Base-by-base conservation (phyloP, 37 sponge, comb jelly and placozoan species). In the Ianthella basta region DNA sequence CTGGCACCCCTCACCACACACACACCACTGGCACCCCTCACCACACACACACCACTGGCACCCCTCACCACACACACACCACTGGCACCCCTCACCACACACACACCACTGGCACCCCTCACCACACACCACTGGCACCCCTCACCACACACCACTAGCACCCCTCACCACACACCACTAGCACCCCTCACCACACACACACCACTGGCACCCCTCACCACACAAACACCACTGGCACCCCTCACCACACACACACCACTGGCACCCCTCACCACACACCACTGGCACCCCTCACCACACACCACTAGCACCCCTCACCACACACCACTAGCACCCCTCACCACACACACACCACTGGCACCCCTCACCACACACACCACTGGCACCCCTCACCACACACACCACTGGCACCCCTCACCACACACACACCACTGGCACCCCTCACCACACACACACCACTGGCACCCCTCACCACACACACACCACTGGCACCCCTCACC, bases 51-150 rank as follows among this genome's bases (percentile, higher is more conserved):
- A 44, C 50, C 50, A 44, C 50, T 0, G 44, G n/a, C n/a, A n/a
- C n/a, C n/a, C n/a, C n/a, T n/a, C 23, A 32, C 44, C 44, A 61
- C 0, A n/a, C 25, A 0, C 57, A 61, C 4, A 38, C 40, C 40
- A 21, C 37, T 37, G 64, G 63, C 82, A n/a, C 82, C 64, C 40
- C 20, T n/a, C n/a, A n/a, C n/a, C n/a, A n/a, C n/a, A n/a, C n/a
- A n/a, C n/a, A n/a, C 50, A 44, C 8, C 50, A 8, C 50, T 8
- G 8, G 8, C 50, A 10, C 6, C 50, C 8, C 3, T 8, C 50
- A n/a, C n/a, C n/a, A n/a, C 8, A 10, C 50, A 44, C 50, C 50
- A 44, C 50, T 0, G 44, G n/a, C n/a, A n/a, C n/a, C n/a, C n/a
- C n/a, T n/a, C 23, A 32, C 44, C 44, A 61, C 0, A n/a, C 25